Percentiles rank a stretch among this genome's conserved stretches.
phyloP scores from a whole-genome alignment of 2,888 invertebrate genomes.

The Sinodicranocentrus sp. region DNA sequence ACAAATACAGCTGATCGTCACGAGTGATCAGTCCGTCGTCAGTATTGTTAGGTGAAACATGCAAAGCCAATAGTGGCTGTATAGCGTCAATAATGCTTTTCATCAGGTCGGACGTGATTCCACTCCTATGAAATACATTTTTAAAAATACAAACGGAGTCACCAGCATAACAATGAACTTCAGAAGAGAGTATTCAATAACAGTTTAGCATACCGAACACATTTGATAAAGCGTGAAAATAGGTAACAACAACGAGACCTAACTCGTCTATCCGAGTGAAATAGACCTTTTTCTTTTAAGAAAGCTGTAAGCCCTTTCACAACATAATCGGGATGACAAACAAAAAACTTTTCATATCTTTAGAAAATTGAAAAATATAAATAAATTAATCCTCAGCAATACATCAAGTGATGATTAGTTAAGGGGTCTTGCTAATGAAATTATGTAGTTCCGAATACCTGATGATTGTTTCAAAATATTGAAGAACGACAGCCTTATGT shows the following conservation, averaged over 20 bases:
- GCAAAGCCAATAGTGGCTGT: conserved; percentile 80
- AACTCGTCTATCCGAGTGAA: conserved; percentile 79
- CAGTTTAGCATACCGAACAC: conserved; percentile 79
- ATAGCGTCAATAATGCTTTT: conserved; percentile 80
- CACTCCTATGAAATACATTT: conserved; percentile 53
- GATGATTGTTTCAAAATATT: conserved; percentile 78
- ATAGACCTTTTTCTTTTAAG: conserved; percentile 80
- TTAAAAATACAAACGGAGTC: no score
- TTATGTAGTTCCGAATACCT: conserved; percentile 34
- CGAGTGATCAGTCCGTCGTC: conserved; percentile 78
- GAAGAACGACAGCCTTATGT: conserved; percentile 80
- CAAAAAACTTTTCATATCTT: conserved; percentile 81
- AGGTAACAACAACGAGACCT: conserved; percentile 81
- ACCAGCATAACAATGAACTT: no score
- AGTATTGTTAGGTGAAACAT: conserved; percentile 78
- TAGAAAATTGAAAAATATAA: conserved; percentile 77
- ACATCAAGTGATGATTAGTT: not conserved
- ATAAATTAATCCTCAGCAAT: not conserved
- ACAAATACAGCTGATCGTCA: conserved; percentile 82
- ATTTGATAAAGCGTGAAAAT: conserved; percentile 81
- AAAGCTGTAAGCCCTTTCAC: conserved; percentile 80
- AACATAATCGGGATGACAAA: conserved; percentile 79
- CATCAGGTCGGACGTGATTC: conserved; percentile 77
- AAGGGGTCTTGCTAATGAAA: no score
- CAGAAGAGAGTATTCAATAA: no score